Evolutionary conservation across 2,113 vertebrate genomes (phyloP).

Genomic region (Anser brachyrhynchus): DNA sequence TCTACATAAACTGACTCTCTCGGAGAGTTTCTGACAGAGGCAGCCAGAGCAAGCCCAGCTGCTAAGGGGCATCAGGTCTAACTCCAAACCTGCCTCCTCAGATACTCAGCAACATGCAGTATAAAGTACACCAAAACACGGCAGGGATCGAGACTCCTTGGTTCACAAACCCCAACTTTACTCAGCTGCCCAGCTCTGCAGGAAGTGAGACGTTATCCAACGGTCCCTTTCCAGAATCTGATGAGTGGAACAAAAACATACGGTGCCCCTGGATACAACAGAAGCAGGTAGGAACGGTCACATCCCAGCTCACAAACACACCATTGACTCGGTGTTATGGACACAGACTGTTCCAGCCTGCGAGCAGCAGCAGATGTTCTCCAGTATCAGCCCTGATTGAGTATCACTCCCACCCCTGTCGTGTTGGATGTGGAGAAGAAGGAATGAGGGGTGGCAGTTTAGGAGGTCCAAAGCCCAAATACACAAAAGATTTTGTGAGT

Average conservation of each 20-base stretch:
- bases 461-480: not conserved
- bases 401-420: fast-evolving
- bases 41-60: not conserved
- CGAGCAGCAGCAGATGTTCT: not conserved
- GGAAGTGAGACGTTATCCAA: not conserved
- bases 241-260: not conserved
- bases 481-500: fast-evolving
- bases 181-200: not conserved
- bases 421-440: not conserved
- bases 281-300: not conserved
- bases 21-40: not conserved
- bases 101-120: fast-evolving
- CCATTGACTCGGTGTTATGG: not conserved
- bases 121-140: fast-evolving
- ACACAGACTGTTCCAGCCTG: not conserved
- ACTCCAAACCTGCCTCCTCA: not conserved
- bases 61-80: not conserved
- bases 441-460: fast-evolving
- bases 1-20: not conserved
- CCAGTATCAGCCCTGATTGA: not conserved
- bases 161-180: not conserved
- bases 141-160: fast-evolving
- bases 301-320: fast-evolving
- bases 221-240: not conserved
- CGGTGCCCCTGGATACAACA: not conserved